phyloP scores from a whole-genome alignment of 2,113 vertebrate genomes.

The Trachemys scripta region DNA sequence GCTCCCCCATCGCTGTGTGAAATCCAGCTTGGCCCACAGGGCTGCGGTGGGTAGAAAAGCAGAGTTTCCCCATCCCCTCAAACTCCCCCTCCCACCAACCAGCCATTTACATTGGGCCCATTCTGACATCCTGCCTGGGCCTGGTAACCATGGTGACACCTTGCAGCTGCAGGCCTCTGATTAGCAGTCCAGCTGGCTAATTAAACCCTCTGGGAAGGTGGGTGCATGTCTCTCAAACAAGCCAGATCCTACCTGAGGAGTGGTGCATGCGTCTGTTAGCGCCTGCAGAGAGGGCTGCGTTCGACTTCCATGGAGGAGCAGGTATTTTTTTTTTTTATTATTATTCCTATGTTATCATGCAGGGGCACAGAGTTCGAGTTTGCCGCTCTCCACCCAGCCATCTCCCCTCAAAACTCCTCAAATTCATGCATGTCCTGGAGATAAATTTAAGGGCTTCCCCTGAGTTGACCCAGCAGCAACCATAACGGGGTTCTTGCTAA shows the following conservation, averaged over 20 bases:
- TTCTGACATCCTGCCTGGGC: neutral
- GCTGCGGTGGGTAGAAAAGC: rapidly evolving
- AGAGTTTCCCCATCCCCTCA: neutral
- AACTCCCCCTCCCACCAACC: neutral
- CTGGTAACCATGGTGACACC: neutral
- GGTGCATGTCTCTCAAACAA: neutral
- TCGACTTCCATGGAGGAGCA: neutral
- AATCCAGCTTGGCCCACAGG: neutral
- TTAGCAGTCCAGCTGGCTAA: neutral
- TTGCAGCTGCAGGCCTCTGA: neutral
- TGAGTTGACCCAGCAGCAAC: neutral
- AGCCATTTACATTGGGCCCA: neutral
- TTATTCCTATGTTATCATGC: neutral
- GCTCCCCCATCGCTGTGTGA: neutral
- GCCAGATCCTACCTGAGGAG: neutral
- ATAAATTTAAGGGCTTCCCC: neutral
- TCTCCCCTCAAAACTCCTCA: neutral
- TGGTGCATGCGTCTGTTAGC: neutral
- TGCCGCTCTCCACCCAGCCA: neutral
- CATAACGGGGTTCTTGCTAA: neutral
- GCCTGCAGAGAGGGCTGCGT: neutral
- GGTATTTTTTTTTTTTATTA: neutral
- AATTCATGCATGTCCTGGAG: no score
- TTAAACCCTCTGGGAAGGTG: constrained; percentile 13
- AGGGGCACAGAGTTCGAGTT: neutral